Conservation (phyloP, 2,113 vertebrate genomes). For the Ailurus styani region DNA sequence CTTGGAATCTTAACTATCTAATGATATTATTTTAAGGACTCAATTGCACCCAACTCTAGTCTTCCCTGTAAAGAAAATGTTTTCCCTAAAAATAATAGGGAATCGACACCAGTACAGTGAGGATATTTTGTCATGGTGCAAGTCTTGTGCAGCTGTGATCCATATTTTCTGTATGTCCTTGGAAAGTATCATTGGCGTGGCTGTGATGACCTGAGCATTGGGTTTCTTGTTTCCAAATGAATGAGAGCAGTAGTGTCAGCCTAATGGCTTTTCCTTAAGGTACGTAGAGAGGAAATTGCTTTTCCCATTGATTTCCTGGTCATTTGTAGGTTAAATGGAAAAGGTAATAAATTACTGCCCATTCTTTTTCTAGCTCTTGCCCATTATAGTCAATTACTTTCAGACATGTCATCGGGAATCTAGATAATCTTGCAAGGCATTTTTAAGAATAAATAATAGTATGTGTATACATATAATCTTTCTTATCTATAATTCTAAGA, state of each 20-base stretch:
- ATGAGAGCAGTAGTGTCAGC: not conserved
- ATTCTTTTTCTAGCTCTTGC: not conserved
- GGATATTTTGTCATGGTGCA: not conserved
- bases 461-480: not conserved
- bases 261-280: slow-evolving; percentile 65
- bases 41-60: not conserved
- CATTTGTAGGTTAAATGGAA: slow-evolving; percentile 22
- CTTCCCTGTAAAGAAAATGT: not conserved
- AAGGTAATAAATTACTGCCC: slow-evolving; percentile 24
- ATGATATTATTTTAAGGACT: not conserved
- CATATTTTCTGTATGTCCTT: not conserved
- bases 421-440: not conserved
- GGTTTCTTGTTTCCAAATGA: slow-evolving; percentile 64
- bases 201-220: not conserved
- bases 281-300: not conserved
- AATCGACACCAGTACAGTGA: not conserved
- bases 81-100: slow-evolving; percentile 7
- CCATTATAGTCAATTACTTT: slow-evolving; percentile 7
- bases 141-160: slow-evolving; percentile 18
- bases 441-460: not conserved
- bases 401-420: slow-evolving; percentile 17
- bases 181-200: not conserved
- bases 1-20: not conserved
- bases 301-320: slow-evolving; percentile 41
- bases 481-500: not conserved